Evolutionary conservation across 2,797 vertebrate genomes (phyloP).

Genomic region (Selene dorsalis): DNA sequence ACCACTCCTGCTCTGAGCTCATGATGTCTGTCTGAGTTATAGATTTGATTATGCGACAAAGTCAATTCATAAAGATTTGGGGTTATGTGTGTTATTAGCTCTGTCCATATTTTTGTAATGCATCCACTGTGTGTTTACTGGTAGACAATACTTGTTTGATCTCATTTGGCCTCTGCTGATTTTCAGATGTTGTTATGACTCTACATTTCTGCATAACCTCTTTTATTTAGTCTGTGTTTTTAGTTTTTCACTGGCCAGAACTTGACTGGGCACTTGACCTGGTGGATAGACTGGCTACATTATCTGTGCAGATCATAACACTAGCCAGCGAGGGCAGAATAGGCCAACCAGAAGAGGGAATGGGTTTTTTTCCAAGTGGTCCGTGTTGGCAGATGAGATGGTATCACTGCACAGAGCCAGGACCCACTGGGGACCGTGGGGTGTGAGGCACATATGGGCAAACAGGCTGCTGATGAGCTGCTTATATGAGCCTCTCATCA

Average conservation of each 20-base stretch:
- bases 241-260: conserved; percentile 12
- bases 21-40: conserved; percentile 21
- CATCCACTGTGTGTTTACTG: not conserved
- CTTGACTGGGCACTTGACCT: conserved; percentile 31
- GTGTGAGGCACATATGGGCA: conserved; percentile 85
- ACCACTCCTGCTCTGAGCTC: conserved; percentile 8
- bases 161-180: conserved; percentile 1
- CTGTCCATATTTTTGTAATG: not conserved
- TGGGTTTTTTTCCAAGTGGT: conserved; percentile 65
- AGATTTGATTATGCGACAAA: conserved; percentile 25
- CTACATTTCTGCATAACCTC: conserved; percentile 32
- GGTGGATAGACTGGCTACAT: conserved; percentile 34
- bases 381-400: conserved; percentile 81
- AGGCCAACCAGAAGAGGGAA: conserved; percentile 61
- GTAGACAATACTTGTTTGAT: not conserved
- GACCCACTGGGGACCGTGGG: conserved; percentile 79
- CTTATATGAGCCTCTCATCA: conserved; percentile 78
- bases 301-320: conserved; percentile 56
- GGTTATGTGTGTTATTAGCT: conserved; percentile 12
- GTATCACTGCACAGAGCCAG: conserved; percentile 80
- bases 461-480: conserved; percentile 83
- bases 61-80: not conserved
- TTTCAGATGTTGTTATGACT: conserved; percentile 20
- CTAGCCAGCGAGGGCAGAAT: conserved; percentile 66
- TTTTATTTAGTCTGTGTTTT: not conserved